A percentile compares a stretch with the other conserved stretches of the same genome.
These are phyloP conservation scores for Coreius guichenoti DNA, from an alignment of 2,797 vertebrate genomes.

Conservation along the genomic window DNA sequence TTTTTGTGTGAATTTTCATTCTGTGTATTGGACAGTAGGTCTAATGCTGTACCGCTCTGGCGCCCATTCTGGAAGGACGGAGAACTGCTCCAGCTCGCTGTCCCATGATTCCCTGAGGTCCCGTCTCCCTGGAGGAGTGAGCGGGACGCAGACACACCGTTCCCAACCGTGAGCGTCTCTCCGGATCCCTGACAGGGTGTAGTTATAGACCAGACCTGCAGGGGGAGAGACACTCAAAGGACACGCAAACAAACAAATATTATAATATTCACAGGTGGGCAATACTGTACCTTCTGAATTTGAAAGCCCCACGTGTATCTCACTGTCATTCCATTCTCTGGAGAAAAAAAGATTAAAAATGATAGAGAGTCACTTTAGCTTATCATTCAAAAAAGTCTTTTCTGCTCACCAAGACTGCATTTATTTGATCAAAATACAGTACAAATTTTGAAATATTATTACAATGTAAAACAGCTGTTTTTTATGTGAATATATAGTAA, in stretches of 20 bases:
- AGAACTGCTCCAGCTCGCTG: slow-evolving; percentile 79
- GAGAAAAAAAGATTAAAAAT: slow-evolving; percentile 38
- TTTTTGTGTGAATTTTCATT: too few relatives aligned
- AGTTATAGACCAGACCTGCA: slow-evolving; percentile 84
- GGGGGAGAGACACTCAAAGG: too few relatives aligned
- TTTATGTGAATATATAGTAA: background rate
- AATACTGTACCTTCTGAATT: slow-evolving; percentile 70
- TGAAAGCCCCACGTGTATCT: slow-evolving; percentile 85
- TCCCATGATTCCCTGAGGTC: slow-evolving; percentile 80
- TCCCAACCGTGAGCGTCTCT: slow-evolving; percentile 79
- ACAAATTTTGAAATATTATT: background rate
- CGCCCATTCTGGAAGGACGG: slow-evolving; percentile 74
- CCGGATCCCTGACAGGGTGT: slow-evolving; percentile 75
- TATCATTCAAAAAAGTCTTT: background rate
- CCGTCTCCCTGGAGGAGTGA: slow-evolving; percentile 75
- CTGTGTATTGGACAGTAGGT: too few relatives aligned
- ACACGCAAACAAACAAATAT: too few relatives aligned
- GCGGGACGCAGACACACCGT: slow-evolving; percentile 77
- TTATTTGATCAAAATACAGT: background rate
- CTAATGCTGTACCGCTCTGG: slow-evolving; percentile 76
- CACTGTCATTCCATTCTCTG: slow-evolving; percentile 80
- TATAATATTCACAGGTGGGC: background rate
- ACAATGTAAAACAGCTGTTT: background rate
- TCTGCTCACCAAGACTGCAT: background rate
- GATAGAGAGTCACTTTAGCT: background rate